A percentile compares a stretch with the other conserved stretches of the same genome.
These are phyloP conservation scores for Zaprionus ghesquierei DNA, from an alignment of 1,140 invertebrate species.

Conservation along the genomic window DNA sequence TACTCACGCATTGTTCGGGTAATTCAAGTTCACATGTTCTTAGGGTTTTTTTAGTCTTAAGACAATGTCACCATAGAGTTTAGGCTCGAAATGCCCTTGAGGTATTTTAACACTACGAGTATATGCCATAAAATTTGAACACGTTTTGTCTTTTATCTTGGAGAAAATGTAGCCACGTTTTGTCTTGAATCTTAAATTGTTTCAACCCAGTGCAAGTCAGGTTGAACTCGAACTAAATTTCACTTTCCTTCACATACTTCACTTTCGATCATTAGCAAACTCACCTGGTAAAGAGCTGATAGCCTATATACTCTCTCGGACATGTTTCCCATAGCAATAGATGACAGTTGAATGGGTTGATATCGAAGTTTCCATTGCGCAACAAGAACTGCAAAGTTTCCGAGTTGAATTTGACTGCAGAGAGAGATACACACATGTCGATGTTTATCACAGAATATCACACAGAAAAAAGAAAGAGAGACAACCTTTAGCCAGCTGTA, in stretches of 20 bases:
- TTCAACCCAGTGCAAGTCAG: too few species aligned
- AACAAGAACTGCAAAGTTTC: slow-evolving; percentile 62
- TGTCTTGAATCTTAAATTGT: too few species aligned
- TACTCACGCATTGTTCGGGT: not conserved
- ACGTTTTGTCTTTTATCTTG: not conserved
- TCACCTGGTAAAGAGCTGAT: slow-evolving; percentile 65
- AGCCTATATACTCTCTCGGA: slow-evolving; percentile 57
- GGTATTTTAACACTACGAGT: not conserved
- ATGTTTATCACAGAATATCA: slow-evolving; percentile 24
- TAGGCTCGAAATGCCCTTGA: not conserved
- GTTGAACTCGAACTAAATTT: too few species aligned
- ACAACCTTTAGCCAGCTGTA: slow-evolving; percentile 48
- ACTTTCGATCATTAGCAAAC: slow-evolving; percentile 14
- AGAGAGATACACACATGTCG: slow-evolving; percentile 6
- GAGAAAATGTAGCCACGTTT: too few species aligned
- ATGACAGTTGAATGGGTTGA: slow-evolving; percentile 72
- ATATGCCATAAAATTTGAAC: not conserved
- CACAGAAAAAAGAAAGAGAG: not conserved
- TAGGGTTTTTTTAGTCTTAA: not conserved
- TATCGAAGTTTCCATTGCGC: slow-evolving; percentile 68
- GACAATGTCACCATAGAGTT: not conserved
- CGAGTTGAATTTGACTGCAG: slow-evolving; percentile 43
- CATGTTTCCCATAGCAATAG: slow-evolving; percentile 56
- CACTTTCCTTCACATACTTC: not conserved
- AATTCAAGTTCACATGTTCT: not conserved